Evolutionary conservation across 2,888 invertebrate species (phyloP).

Genomic region (Leptopilina syphax): DNA sequence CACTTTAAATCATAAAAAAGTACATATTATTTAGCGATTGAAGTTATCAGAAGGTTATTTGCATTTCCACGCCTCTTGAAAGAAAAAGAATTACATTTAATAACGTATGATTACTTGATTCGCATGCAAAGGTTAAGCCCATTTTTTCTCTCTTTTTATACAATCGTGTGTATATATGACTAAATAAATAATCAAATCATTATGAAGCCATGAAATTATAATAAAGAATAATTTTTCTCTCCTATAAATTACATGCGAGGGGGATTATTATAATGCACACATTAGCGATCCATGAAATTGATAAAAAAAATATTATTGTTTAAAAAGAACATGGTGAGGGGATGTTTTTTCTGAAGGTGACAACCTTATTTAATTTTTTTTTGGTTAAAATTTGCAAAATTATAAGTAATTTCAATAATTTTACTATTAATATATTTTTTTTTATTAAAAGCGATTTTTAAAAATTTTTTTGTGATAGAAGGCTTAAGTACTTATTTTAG

Average conservation of each 20-base stretch:
- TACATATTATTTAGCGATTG: background rate
- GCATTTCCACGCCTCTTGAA: constrained; percentile 1
- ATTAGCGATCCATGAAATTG: constrained; percentile 15
- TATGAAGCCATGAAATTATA: background rate
- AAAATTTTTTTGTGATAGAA: too few species aligned
- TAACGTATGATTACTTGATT: background rate
- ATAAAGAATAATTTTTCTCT: background rate
- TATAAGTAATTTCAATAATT: too few species aligned
- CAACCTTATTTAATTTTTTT: background rate
- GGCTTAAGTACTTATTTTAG: too few species aligned
- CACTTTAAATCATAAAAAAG: background rate
- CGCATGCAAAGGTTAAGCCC: background rate
- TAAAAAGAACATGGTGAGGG: background rate
- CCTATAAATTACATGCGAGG: background rate
- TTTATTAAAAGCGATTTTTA: too few species aligned
- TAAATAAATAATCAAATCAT: constrained; percentile 6
- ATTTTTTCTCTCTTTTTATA: background rate
- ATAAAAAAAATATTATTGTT: constrained; percentile 17
- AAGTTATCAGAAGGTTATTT: background rate
- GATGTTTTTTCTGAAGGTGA: constrained; percentile 14
- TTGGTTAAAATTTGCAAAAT: too few species aligned
- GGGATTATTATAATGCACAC: background rate
- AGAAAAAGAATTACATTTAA: constrained; percentile 3
- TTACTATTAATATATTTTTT: too few species aligned
- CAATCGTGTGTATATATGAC: background rate